Conservation (phyloP, 2,797 vertebrate genomes). For the Gorsachius magnificus region DNA sequence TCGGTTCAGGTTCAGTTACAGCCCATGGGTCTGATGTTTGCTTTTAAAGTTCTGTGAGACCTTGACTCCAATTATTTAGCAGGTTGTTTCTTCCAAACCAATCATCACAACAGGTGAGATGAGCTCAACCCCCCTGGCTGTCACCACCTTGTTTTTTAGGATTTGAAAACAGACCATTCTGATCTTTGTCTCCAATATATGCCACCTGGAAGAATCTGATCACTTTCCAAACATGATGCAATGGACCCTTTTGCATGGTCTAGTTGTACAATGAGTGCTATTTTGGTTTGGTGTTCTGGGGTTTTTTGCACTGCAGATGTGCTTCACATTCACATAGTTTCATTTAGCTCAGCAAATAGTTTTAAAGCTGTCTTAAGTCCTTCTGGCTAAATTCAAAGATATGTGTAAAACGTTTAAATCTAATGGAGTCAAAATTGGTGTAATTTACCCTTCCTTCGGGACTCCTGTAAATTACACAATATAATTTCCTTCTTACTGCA, state of each 20-base stretch:
- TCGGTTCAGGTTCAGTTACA: neutral
- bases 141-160: neutral
- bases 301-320: neutral
- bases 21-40: neutral
- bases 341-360: neutral
- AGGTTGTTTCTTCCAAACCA: neutral
- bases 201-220: neutral
- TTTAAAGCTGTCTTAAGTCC: neutral
- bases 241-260: neutral
- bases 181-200: neutral
- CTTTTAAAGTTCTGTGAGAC: neutral
- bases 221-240: neutral
- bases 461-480: neutral
- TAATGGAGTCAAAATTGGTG: neutral
- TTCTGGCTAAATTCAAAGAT: neutral
- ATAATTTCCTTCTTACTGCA: neutral
- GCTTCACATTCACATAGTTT: neutral
- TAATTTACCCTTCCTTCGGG: neutral
- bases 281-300: neutral
- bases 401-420: neutral
- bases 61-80: neutral
- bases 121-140: neutral
- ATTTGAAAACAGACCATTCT: neutral
- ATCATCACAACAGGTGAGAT: neutral
- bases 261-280: neutral